Percentiles rank a stretch among this genome's conserved stretches.
These are phyloP conservation scores for Oscarella lobularis DNA, from an alignment of 37 sponge, comb jelly and placozoan species.

Conservation along the genomic window DNA sequence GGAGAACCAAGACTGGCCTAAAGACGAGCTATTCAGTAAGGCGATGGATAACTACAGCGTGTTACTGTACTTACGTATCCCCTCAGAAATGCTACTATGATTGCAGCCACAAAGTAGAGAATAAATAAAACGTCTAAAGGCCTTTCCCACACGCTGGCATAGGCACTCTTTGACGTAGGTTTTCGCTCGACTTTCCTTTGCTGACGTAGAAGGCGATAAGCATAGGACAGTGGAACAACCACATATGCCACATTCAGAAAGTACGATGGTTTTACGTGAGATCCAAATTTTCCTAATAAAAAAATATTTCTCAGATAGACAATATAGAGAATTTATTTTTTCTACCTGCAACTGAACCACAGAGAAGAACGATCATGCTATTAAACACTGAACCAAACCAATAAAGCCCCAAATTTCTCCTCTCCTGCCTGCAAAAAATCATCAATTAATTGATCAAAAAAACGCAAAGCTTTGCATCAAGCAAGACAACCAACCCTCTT, in stretches of 20 bases:
- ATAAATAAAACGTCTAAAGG: neutral
- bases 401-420: neutral
- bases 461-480: neutral
- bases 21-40: too few species aligned
- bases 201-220: neutral
- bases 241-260: neutral
- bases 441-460: neutral
- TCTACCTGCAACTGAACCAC: neutral
- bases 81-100: neutral
- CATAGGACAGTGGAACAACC: neutral
- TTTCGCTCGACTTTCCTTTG: neutral
- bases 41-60: too few species aligned
- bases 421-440: neutral
- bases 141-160: neutral
- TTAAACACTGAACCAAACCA: slow-evolving; percentile 4
- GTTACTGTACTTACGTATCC: neutral
- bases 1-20: slow-evolving; percentile 4
- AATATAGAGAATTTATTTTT: neutral
- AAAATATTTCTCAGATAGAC: neutral
- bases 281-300: neutral
- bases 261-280: neutral
- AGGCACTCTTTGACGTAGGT: neutral
- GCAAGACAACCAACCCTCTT: neutral
- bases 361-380: neutral
- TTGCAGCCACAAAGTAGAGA: neutral